Conservation (phyloP, 2,888 invertebrate genomes). For the Melangyna quadrimaculata region DNA sequence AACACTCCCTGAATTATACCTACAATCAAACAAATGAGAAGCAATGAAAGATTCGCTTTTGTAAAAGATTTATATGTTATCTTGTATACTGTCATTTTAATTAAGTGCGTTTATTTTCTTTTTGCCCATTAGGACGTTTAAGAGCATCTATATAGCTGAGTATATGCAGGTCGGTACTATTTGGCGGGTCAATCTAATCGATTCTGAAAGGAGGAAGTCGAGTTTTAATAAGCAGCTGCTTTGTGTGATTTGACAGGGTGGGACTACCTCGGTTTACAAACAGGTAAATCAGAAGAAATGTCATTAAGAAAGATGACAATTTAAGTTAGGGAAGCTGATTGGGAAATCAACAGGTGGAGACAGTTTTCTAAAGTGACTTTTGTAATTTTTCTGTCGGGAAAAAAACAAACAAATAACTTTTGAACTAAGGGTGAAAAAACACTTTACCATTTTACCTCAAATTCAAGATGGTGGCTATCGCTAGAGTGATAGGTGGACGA, state of each 20-base stretch:
- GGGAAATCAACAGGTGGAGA: no score
- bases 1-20: background rate
- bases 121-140: background rate
- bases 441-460: no score
- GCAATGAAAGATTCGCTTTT: conserved; percentile 43
- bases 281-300: no score
- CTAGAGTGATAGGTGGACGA: no score
- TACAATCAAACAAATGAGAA: background rate
- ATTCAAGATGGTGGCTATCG: no score
- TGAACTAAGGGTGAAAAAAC: no score
- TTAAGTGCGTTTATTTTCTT: conserved; percentile 59
- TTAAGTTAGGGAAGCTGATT: no score
- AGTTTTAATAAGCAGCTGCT: conserved; percentile 49
- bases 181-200: conserved; percentile 34
- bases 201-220: conserved; percentile 59
- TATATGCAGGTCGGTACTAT: background rate
- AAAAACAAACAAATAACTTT: no score
- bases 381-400: no score
- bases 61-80: conserved; percentile 46
- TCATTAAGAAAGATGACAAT: no score
- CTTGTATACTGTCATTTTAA: conserved; percentile 57
- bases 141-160: background rate
- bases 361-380: no score
- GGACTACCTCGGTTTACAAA: background rate
- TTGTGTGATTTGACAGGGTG: background rate